Evolutionary conservation across 2,888 invertebrate genomes (phyloP).

Genomic region (Ceratothoa steindachneri): DNA sequence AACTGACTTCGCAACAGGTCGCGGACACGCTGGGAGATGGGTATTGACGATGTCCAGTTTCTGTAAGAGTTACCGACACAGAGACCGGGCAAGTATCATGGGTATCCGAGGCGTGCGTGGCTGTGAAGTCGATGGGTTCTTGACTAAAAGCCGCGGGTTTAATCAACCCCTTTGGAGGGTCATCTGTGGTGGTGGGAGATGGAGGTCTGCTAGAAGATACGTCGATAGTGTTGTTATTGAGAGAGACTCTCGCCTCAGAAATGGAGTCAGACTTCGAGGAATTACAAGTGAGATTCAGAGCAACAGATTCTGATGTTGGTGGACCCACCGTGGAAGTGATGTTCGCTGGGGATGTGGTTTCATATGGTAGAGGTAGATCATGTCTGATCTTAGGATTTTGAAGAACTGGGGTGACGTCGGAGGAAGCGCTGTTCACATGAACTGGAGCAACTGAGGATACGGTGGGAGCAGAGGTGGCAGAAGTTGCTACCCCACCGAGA

Average conservation of each 20-base stretch:
- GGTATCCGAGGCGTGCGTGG: background rate
- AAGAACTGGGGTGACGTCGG: background rate
- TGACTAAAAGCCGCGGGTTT: background rate
- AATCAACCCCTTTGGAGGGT: background rate
- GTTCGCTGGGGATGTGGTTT: background rate
- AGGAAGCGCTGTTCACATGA: background rate
- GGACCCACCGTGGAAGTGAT: background rate
- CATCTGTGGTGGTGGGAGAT: background rate
- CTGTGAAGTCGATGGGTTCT: slow-evolving; percentile 1
- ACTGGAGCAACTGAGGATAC: no score
- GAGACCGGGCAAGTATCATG: background rate
- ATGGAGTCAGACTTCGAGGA: background rate
- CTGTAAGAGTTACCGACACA: background rate
- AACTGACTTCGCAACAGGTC: background rate
- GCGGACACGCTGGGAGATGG: background rate
- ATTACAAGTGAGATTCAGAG: background rate
- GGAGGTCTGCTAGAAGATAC: background rate
- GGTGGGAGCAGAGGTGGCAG: background rate
- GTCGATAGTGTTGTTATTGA: background rate
- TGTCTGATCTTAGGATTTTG: background rate
- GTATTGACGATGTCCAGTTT: background rate
- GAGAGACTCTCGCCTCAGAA: background rate
- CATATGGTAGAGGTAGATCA: background rate
- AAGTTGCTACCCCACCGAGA: background rate
- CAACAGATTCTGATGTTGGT: background rate